Evolutionary conservation across 2,113 vertebrate genomes (phyloP).

Genomic region (Psilopsiagon aymara): DNA sequence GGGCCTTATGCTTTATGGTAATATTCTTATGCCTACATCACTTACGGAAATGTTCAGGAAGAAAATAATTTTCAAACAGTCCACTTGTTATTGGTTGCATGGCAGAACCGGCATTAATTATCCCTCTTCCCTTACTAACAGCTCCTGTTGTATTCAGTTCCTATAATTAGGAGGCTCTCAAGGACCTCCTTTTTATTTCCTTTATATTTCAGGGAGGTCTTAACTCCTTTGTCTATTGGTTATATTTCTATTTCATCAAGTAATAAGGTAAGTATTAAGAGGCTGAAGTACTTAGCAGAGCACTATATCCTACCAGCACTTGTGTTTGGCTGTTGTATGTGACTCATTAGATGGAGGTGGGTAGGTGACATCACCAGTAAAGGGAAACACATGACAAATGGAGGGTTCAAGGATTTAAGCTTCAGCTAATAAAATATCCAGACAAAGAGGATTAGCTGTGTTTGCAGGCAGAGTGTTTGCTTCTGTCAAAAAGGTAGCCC

Average conservation of each 20-base stretch:
- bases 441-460: constrained; percentile 39
- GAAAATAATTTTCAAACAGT: not conserved
- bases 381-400: constrained; percentile 33
- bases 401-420: constrained; percentile 14
- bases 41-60: not conserved
- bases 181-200: not conserved
- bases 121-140: not conserved
- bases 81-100: not conserved
- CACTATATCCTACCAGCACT: not conserved
- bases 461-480: constrained; percentile 17
- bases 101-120: not conserved
- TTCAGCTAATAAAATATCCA: constrained; percentile 56
- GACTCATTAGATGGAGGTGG: constrained; percentile 37
- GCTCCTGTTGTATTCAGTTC: not conserved
- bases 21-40: not conserved
- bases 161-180: not conserved
- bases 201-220: not conserved
- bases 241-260: constrained; percentile 7
- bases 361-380: constrained; percentile 40
- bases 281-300: not conserved
- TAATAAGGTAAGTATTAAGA: constrained; percentile 21
- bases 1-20: not conserved
- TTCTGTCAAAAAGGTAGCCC: constrained; percentile 33
- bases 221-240: not conserved
- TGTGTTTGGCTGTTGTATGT: not conserved